Conservation (phyloP, 2,888 invertebrate species). For the Himalopsyche kuldschensis region DNA sequence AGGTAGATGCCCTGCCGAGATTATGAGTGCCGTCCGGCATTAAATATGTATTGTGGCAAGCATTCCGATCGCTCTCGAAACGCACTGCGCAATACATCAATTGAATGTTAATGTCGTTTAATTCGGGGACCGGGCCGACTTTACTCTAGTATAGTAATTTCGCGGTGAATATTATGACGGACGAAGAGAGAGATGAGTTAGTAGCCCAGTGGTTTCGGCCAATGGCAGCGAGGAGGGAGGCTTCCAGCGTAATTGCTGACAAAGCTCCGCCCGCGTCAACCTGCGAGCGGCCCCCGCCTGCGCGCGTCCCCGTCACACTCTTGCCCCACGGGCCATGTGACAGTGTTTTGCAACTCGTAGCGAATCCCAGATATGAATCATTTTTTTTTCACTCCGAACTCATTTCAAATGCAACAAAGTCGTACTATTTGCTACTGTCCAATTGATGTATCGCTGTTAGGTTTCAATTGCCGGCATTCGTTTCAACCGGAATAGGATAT, state of each 20-base stretch:
- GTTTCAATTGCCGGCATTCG: no score
- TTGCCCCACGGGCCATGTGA: neutral
- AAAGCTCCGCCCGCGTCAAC: slow-evolving; percentile 22
- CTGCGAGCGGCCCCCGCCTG: slow-evolving; percentile 3
- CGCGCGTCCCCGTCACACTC: slow-evolving; percentile 14
- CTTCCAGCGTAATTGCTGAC: slow-evolving; percentile 14
- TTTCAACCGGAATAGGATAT: no score
- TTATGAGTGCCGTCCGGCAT: slow-evolving; percentile 9
- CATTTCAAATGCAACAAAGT: no score
- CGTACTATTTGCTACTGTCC: no score
- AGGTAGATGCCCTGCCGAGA: slow-evolving; percentile 19
- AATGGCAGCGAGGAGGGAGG: slow-evolving; percentile 29
- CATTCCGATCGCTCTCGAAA: slow-evolving; percentile 20
- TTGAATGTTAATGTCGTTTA: slow-evolving; percentile 39
- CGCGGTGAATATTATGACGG: slow-evolving; percentile 20
- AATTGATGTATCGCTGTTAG: no score
- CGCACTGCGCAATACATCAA: slow-evolving; percentile 27
- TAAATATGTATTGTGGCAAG: slow-evolving; percentile 24
- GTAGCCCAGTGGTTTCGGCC: slow-evolving; percentile 24
- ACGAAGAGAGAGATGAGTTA: slow-evolving; percentile 24
- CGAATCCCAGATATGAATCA: neutral
- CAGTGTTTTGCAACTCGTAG: neutral
- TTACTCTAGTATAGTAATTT: slow-evolving; percentile 32
- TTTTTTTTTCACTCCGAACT: neutral
- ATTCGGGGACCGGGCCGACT: slow-evolving; percentile 31